phyloP scores from a whole-genome alignment of 2,888 invertebrate species.

The Drosophila niveifrons region DNA sequence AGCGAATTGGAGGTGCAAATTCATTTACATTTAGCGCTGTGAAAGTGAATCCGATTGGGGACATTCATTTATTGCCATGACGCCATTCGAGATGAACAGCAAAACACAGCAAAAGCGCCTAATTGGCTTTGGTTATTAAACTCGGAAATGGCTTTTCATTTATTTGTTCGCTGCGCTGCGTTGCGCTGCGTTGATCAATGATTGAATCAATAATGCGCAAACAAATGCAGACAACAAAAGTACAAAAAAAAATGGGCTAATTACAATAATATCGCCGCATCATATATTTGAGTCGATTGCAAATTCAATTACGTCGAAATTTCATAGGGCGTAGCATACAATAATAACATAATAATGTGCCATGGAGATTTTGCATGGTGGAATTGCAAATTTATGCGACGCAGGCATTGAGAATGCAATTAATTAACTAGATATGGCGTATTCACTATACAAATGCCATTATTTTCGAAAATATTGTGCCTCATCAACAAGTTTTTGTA shows the following conservation, averaged over 20 bases:
- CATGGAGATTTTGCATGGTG: neutral
- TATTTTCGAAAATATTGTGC: neutral
- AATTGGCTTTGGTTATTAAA: conserved; percentile 43
- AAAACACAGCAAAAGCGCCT: conserved; percentile 10
- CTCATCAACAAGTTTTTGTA: no score
- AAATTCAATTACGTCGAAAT: conserved; percentile 18
- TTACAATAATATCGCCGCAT: conserved; percentile 10
- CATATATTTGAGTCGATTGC: neutral
- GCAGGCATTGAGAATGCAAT: conserved; percentile 2
- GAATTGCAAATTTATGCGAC: neutral
- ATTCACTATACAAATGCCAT: neutral
- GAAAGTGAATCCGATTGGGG: conserved; percentile 44
- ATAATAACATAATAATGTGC: neutral
- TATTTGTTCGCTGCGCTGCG: neutral
- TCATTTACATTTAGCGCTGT: conserved; percentile 39
- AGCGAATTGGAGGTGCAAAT: conserved; percentile 43
- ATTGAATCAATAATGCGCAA: conserved; percentile 19
- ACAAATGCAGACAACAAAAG: no score
- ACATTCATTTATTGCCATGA: conserved; percentile 32
- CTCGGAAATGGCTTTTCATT: conserved; percentile 28
- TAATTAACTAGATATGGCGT: conserved; percentile 12
- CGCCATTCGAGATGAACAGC: no score
- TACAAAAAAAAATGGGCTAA: neutral
- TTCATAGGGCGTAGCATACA: neutral
- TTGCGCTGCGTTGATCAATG: conserved; percentile 13